phyloP scores from a whole-genome alignment of 2,797 vertebrate species.

The Mormyrops attenuatus region DNA sequence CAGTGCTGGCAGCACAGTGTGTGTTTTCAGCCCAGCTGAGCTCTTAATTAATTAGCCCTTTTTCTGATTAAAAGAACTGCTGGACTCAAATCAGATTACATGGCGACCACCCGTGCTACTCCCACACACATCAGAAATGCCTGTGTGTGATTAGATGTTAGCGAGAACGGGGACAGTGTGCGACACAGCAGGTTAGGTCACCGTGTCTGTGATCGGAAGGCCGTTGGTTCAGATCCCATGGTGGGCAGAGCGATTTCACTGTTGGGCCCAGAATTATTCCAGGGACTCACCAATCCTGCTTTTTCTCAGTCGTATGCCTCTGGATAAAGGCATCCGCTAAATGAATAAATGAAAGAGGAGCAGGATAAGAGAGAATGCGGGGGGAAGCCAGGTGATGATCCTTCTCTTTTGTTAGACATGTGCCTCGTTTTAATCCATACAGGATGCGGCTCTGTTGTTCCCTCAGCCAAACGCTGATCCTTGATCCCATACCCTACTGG shows the following conservation, averaged over 20 bases:
- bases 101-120: neutral
- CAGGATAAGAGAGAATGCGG: neutral
- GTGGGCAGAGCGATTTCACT: neutral
- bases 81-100: neutral
- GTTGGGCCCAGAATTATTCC: neutral
- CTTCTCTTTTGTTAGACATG: neutral
- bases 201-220: neutral
- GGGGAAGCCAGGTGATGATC: neutral
- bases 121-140: neutral
- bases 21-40: conserved; percentile 4
- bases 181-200: neutral
- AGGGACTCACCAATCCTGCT: neutral
- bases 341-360: neutral
- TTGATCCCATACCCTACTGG: neutral
- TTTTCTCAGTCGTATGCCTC: neutral
- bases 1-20: neutral
- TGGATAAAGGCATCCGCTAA: neutral
- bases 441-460: neutral
- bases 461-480: neutral
- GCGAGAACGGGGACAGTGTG: neutral
- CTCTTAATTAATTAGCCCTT: conserved; percentile 5
- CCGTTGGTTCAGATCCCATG: neutral
- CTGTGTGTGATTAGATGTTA: neutral
- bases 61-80: neutral
- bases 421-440: neutral